A percentile compares a stretch with the other conserved stretches of the same genome.
These are phyloP conservation scores for Orchestia grillus DNA, from an alignment of 1,140 invertebrate genomes.

Conservation along the genomic window DNA sequence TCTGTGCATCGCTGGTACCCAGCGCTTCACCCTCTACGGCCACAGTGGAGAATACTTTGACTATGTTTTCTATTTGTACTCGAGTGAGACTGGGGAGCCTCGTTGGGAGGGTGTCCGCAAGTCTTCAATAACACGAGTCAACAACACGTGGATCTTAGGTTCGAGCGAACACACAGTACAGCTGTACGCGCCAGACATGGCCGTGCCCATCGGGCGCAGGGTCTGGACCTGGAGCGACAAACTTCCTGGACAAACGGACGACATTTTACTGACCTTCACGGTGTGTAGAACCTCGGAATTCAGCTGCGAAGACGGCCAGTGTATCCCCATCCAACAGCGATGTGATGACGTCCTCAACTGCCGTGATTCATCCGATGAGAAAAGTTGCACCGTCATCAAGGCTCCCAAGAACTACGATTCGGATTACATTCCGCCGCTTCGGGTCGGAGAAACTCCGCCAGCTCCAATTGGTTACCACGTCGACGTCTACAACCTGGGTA, in stretches of 20 bases:
- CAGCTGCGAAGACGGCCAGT: constrained; percentile 64
- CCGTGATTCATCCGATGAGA: constrained; percentile 62
- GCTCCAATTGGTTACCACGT: constrained; percentile 61
- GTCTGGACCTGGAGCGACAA: constrained; percentile 50
- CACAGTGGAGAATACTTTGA: constrained; percentile 62
- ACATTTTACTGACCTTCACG: constrained; percentile 57
- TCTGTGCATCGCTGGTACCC: constrained; percentile 36
- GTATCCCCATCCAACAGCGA: constrained; percentile 59
- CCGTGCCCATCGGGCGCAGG: constrained; percentile 60
- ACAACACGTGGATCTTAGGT: constrained; percentile 56
- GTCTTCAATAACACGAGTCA: constrained; percentile 55
- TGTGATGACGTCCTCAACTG: constrained; percentile 64
- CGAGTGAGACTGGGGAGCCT: neutral
- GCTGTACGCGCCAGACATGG: constrained; percentile 39
- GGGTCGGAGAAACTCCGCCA: constrained; percentile 58
- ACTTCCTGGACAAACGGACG: neutral
- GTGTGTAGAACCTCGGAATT: constrained; percentile 62
- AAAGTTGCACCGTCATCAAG: constrained; percentile 60
- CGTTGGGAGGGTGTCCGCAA: constrained; percentile 54
- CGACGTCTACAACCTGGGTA: constrained; percentile 63
- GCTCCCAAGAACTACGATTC: constrained; percentile 58
- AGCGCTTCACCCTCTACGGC: constrained; percentile 59
- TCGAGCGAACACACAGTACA: constrained; percentile 58
- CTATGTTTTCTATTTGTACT: constrained; percentile 58
- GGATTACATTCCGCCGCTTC: constrained; percentile 58